Conservation (phyloP, 2,113 vertebrate species). For the Pagrus major region DNA sequence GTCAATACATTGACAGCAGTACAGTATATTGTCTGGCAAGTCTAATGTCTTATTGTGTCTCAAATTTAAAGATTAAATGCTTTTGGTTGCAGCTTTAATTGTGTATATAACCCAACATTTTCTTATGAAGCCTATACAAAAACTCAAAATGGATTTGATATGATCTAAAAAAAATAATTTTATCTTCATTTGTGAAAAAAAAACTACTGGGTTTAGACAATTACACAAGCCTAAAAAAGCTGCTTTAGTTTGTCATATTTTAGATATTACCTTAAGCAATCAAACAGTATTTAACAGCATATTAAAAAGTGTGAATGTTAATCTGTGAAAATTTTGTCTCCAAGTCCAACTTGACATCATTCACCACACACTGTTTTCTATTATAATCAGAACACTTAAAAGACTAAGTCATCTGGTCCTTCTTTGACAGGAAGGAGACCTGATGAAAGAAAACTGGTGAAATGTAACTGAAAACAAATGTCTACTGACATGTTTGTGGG, state of each 20-base stretch:
- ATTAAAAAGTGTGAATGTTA: neutral
- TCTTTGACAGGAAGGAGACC: neutral
- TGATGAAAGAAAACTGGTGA: slow-evolving; percentile 17
- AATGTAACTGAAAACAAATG: slow-evolving; percentile 19
- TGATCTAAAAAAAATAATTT: neutral
- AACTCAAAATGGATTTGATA: neutral
- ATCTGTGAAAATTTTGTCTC: neutral
- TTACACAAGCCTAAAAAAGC: neutral
- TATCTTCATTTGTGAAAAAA: neutral
- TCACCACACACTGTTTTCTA: neutral
- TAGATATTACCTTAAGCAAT: neutral
- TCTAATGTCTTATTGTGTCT: neutral
- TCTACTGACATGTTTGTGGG: slow-evolving; percentile 22
- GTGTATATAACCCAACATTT: neutral
- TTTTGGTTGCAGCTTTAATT: neutral
- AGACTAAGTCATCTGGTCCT: neutral
- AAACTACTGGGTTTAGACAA: neutral
- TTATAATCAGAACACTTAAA: slow-evolving; percentile 4
- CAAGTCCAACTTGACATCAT: neutral
- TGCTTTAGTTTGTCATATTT: neutral
- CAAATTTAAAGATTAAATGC: neutral
- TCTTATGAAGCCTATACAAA: neutral
- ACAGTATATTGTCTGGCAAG: no score
- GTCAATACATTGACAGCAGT: neutral
- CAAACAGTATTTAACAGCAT: neutral